Base-by-base conservation (phyloP, 2,113 vertebrate species). In the Corynorhinus townsendii region DNA sequence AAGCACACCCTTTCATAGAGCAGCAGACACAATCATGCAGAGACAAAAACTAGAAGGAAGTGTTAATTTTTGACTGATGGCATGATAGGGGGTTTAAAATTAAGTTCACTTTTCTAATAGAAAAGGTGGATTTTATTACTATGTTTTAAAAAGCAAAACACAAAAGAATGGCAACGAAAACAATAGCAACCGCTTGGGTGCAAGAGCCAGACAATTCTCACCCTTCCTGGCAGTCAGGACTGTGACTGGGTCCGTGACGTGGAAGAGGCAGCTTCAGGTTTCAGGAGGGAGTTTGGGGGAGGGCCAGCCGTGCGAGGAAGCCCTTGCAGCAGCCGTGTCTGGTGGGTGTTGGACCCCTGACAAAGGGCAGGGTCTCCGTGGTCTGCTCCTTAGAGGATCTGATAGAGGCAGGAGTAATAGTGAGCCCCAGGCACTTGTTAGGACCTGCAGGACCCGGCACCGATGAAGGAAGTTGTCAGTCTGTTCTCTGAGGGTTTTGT, bases 371-470 rank as follows among this genome's bases (percentile, higher is more conserved):
- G 33, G n/a, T 45, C 54, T 11, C 17, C 22, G 77, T 30, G 66
- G 49, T 47, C 49, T 43, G 1, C 24, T 35, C 24, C 33, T 71
- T 54, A 38, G 26, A 79, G 38, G 16, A 28, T 66, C 16, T 30
- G 26, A n/a, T 11, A 5, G 45, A 8, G 35, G 16, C 15, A 7
- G 28, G 0, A 15, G 7, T 84, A 9, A 12, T 1, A 56, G 0
- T 3, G 52, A 73, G 10, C 35, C 82, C 6, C 0, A 17, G 5
- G 28, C 69, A 11, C n/a, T 76, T 62, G 40, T 30, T 7, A 43
- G 56, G 35, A 49, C 19, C 15, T 35, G 47, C 0, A 20, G 33
- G 12, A 24, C 14, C 49, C n/a, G 15, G 30, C 0, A 22, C 11
- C 14, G 75, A 76, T 40, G 28, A 69, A 71, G 75, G 59, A 62